Percentiles rank a stretch among this genome's conserved stretches.
Evolutionary conservation across 2,888 invertebrate genomes (phyloP).

Genomic region (Muscina levida): DNA sequence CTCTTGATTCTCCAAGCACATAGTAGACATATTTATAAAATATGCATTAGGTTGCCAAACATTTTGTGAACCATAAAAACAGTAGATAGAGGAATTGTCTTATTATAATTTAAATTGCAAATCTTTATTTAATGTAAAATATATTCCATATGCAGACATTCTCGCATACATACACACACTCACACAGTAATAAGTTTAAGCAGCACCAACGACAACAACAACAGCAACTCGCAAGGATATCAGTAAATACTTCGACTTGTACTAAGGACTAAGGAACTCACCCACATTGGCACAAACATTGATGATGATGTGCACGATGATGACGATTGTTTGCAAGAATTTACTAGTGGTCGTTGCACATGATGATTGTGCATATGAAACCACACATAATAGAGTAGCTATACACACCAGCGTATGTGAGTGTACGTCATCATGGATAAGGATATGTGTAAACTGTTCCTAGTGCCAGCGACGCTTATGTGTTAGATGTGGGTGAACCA

Average conservation of each 20-base stretch:
- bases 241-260: background rate
- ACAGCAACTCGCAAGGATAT: background rate
- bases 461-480: background rate
- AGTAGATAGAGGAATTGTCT: conserved; percentile 16
- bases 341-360: background rate
- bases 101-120: conserved; percentile 44
- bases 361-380: conserved; percentile 11
- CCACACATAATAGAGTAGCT: too few species aligned
- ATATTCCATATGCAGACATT: background rate
- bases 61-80: conserved; percentile 20
- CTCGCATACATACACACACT: background rate
- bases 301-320: conserved; percentile 6
- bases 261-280: background rate
- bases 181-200: background rate
- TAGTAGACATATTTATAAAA: too few species aligned
- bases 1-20: too few species aligned
- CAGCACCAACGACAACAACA: background rate
- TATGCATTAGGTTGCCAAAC: conserved; percentile 18
- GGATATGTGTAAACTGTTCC: background rate
- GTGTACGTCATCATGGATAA: background rate
- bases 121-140: conserved; percentile 36
- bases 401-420: background rate
- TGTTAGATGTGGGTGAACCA: background rate
- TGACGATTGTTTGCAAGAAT: conserved; percentile 14
- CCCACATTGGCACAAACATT: conserved; percentile 7